phyloP scores from a whole-genome alignment of 1,140 invertebrate genomes.

The Solenopsis fugax region DNA sequence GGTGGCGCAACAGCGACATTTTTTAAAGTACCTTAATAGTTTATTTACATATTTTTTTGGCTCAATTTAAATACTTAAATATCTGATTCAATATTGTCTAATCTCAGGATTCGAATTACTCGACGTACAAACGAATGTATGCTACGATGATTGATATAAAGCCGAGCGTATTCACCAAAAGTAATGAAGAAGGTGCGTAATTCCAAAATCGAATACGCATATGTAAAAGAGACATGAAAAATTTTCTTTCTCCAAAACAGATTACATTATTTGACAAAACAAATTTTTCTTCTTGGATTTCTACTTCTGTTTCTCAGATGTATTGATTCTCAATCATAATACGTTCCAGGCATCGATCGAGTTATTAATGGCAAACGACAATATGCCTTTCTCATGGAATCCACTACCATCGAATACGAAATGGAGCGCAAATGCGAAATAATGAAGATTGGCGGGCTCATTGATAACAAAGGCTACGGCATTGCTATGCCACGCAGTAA shows the following conservation, averaged over 20 bases:
- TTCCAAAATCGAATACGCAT: background rate
- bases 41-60: conserved; percentile 9
- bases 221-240: background rate
- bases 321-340: background rate
- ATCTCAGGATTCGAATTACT: conserved; percentile 89
- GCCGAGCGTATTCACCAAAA: conserved; percentile 94
- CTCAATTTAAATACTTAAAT: background rate
- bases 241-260: background rate
- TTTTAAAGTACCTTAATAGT: conserved; percentile 88
- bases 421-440: conserved; percentile 91
- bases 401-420: conserved; percentile 89
- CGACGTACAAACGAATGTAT: conserved; percentile 93
- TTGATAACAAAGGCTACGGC: conserved; percentile 94
- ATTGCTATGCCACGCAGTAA: conserved; percentile 91
- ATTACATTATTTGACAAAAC: background rate
- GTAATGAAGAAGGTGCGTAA: conserved; percentile 91
- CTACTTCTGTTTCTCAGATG: background rate
- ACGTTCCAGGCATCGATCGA: conserved; percentile 88
- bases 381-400: conserved; percentile 93
- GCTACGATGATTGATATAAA: conserved; percentile 93
- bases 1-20: conserved; percentile 93
- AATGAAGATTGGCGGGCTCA: conserved; percentile 91
- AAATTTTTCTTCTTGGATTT: background rate
- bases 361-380: conserved; percentile 90
- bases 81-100: background rate